A percentile compares a stretch with the other conserved stretches of the same genome.
phyloP scores from a whole-genome alignment of 2,888 invertebrate genomes.

The Papilio elwesi region DNA sequence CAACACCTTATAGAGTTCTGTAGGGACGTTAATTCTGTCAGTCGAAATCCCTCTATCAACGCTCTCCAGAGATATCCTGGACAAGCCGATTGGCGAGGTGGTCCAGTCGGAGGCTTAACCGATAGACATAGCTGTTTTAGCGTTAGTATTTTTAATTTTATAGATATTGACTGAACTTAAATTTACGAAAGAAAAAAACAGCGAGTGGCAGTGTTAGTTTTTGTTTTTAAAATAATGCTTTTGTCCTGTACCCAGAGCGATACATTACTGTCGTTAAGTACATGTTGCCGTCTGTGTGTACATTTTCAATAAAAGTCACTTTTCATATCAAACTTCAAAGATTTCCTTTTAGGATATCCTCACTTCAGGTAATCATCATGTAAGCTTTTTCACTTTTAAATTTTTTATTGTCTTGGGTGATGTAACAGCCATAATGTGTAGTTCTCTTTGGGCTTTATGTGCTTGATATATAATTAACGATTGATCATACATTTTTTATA shows the following conservation, averaged over 20 bases:
- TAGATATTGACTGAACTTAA: neutral
- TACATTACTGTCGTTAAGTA: neutral
- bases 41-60: too few relatives aligned
- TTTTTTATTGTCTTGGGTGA: constrained; percentile 68
- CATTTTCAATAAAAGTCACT: neutral
- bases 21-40: too few relatives aligned
- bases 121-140: neutral
- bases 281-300: neutral
- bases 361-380: constrained; percentile 19
- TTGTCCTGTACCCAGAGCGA: neutral
- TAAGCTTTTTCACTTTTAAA: constrained; percentile 59
- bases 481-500: constrained; percentile 6
- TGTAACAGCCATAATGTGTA: constrained; percentile 81
- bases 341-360: neutral
- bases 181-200: neutral
- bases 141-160: neutral
- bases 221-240: neutral
- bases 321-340: constrained; percentile 18
- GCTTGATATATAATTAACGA: constrained; percentile 1
- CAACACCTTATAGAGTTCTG: too few relatives aligned
- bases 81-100: too few relatives aligned
- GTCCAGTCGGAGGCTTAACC: neutral
- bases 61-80: too few relatives aligned
- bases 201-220: neutral
- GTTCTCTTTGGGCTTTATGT: constrained; percentile 46